A percentile compares a stretch with the other conserved stretches of the same genome.
These are phyloP conservation scores for Agrotis segetum DNA, from an alignment of 2,888 invertebrate genomes.

Conservation along the genomic window DNA sequence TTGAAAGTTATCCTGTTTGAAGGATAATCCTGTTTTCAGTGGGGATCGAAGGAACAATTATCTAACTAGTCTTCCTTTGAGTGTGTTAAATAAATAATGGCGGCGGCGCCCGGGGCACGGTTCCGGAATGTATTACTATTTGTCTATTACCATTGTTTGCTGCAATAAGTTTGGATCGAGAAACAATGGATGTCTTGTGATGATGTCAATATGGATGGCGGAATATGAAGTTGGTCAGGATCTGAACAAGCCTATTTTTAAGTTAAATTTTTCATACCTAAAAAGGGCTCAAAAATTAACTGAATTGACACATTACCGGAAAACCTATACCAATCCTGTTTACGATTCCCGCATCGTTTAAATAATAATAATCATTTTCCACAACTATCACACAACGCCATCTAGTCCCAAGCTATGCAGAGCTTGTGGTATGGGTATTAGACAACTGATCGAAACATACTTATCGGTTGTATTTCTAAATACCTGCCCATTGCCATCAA, in stretches of 20 bases:
- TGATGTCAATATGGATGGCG: not conserved
- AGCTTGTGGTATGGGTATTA: too few species aligned
- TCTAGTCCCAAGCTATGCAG: too few species aligned
- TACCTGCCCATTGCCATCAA: too few species aligned
- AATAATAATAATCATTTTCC: too few species aligned
- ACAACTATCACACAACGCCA: too few species aligned
- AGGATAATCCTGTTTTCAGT: slow-evolving; percentile 65
- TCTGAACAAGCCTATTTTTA: too few species aligned
- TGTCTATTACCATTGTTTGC: slow-evolving; percentile 68
- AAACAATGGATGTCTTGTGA: not conserved
- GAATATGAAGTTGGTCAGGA: not conserved
- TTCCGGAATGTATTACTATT: slow-evolving; percentile 72
- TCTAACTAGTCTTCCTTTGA: slow-evolving; percentile 82
- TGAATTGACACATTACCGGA: too few species aligned
- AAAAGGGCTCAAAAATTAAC: not conserved
- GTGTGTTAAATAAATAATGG: slow-evolving; percentile 88
- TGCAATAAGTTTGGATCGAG: not conserved
- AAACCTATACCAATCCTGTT: too few species aligned
- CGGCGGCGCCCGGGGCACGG: slow-evolving; percentile 74
- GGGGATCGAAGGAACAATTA: slow-evolving; percentile 83
- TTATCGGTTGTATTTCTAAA: too few species aligned
- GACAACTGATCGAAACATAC: too few species aligned
- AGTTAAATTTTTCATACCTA: not conserved
- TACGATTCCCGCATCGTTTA: too few species aligned
- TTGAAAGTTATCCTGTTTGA: slow-evolving; percentile 22